phyloP scores from a whole-genome alignment of 2,113 vertebrate species.

The Stegostoma tigrinum region DNA sequence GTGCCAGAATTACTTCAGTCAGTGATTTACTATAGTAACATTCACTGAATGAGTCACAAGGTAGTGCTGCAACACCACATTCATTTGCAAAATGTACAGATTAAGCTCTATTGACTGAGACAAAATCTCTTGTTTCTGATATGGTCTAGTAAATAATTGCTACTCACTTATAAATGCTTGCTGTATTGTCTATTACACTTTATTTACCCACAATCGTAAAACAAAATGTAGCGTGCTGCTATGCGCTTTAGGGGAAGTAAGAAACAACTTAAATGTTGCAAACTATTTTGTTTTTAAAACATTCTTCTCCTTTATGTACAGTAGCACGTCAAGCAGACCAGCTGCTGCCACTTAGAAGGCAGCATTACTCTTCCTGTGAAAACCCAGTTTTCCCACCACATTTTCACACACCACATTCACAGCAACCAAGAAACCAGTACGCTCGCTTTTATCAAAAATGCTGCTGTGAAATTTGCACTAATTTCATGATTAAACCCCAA shows the following conservation, averaged over 20 bases:
- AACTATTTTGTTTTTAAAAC: not conserved
- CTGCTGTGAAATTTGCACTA: slow-evolving; percentile 32
- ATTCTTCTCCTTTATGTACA: slow-evolving; percentile 20
- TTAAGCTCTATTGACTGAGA: not conserved
- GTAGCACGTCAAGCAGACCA: slow-evolving; percentile 22
- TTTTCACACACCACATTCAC: slow-evolving; percentile 35
- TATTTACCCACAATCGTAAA: not conserved
- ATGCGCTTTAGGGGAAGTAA: not conserved
- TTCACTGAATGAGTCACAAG: not conserved
- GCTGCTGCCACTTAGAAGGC: slow-evolving; percentile 31
- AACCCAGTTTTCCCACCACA: slow-evolving; percentile 32
- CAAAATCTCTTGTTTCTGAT: not conserved
- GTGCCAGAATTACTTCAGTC: slow-evolving; percentile 10
- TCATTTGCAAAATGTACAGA: not conserved
- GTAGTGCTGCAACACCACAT: not conserved
- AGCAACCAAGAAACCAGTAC: slow-evolving; percentile 27
- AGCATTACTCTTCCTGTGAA: slow-evolving; percentile 35
- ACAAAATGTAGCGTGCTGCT: not conserved
- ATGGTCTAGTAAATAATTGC: not conserved
- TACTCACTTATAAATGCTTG: not conserved
- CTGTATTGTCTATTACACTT: not conserved
- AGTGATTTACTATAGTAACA: too few relatives aligned
- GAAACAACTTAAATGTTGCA: not conserved
- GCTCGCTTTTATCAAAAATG: slow-evolving; percentile 14
- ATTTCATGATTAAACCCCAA: slow-evolving; percentile 35